Evolutionary conservation across 2,888 invertebrate species (phyloP).

Genomic region (Calameuta idolon): DNA sequence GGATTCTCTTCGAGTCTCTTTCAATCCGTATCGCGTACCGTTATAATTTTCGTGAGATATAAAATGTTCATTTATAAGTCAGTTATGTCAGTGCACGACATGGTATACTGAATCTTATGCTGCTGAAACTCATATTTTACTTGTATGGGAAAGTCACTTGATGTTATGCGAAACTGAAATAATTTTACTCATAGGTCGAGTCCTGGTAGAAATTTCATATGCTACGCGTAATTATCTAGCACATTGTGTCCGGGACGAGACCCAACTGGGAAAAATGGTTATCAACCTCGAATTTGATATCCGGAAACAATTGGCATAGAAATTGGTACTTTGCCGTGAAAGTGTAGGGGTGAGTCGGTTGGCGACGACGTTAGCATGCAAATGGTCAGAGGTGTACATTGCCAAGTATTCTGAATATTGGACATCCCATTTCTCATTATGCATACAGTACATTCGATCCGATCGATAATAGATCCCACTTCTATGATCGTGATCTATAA

Average conservation of each 20-base stretch:
- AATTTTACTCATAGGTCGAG: no score
- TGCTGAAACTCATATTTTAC: not conserved
- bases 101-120: not conserved
- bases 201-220: no score
- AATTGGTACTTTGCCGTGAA: slow-evolving; percentile 45
- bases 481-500: not conserved
- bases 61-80: not conserved
- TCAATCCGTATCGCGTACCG: not conserved
- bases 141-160: not conserved
- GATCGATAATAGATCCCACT: not conserved
- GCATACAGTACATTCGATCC: not conserved
- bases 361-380: slow-evolving; percentile 43
- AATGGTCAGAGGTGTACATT: not conserved
- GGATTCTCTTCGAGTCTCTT: not conserved
- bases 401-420: not conserved
- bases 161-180: no score
- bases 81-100: no score
- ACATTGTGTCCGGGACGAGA: not conserved
- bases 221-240: not conserved
- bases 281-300: slow-evolving; percentile 35
- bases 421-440: not conserved
- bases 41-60: not conserved
- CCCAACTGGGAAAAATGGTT: not conserved
- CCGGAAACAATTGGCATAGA: slow-evolving; percentile 56
- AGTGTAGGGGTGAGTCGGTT: slow-evolving; percentile 12